Evolutionary conservation across 1,140 invertebrate genomes (phyloP).

Genomic region (Patella vulgata): DNA sequence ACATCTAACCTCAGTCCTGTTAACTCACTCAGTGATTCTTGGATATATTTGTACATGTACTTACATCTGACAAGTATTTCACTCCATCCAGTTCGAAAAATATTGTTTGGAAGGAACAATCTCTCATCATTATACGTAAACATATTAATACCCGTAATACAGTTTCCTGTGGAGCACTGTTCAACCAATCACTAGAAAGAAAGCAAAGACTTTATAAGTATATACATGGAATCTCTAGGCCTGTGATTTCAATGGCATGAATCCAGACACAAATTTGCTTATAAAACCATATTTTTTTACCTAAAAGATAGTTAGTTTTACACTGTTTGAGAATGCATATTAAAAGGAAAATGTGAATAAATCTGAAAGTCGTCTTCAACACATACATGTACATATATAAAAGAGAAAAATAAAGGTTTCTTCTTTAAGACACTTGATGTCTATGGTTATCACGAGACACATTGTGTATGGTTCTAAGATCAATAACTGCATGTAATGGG

Average conservation of each 20-base stretch:
- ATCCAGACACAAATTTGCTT: not conserved
- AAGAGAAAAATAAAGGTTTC: not conserved
- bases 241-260: not conserved
- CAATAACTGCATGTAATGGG: too few species aligned
- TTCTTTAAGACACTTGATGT: not conserved
- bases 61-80: slow-evolving; percentile 53
- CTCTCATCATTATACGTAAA: slow-evolving; percentile 63
- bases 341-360: not conserved
- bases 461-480: not conserved
- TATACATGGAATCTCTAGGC: too few species aligned
- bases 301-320: not conserved
- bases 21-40: too few species aligned
- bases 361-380: not conserved
- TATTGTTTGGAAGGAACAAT: slow-evolving; percentile 53
- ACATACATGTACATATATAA: not conserved
- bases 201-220: not conserved
- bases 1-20: too few species aligned
- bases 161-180: slow-evolving; percentile 53
- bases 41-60: not conserved
- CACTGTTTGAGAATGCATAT: not conserved
- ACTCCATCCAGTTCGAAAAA: slow-evolving; percentile 56
- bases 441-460: not conserved
- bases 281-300: not conserved
- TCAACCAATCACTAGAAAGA: slow-evolving; percentile 57
- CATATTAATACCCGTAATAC: slow-evolving; percentile 58